Evolutionary conservation across 1,140 invertebrate species (phyloP).

Genomic region (Drosophila tsacasi): DNA sequence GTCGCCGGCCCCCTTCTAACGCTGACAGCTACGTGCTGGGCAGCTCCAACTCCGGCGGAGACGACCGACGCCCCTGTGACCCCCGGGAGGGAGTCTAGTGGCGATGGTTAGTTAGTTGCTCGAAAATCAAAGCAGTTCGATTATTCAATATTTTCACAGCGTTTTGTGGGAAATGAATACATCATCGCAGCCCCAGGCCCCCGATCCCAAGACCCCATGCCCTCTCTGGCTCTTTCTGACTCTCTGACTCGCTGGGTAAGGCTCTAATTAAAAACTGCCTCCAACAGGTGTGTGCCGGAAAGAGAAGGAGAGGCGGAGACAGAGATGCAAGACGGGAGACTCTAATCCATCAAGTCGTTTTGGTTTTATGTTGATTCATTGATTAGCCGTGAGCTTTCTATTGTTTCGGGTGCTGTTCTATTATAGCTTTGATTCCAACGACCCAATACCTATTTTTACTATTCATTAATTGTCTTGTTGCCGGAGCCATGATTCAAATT

Average conservation of each 20-base stretch:
- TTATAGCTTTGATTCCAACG: neutral
- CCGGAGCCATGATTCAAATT: neutral
- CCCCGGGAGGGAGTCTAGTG: constrained; percentile 2
- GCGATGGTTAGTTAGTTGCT: constrained; percentile 31
- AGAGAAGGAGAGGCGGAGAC: neutral
- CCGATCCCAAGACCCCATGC: constrained; percentile 3
- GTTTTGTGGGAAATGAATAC: constrained; percentile 77
- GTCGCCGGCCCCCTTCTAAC: constrained; percentile 25
- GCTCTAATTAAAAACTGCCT: constrained; percentile 52
- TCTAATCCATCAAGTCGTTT: constrained; percentile 30
- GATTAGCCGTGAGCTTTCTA: constrained; percentile 23
- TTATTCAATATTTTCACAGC: constrained; percentile 75
- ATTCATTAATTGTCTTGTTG: neutral
- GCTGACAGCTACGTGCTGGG: constrained; percentile 78
- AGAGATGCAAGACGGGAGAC: neutral
- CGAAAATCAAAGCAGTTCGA: constrained; percentile 46
- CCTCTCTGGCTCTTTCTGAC: neutral
- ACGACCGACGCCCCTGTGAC: neutral
- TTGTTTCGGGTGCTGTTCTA: neutral
- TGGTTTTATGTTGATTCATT: constrained; percentile 23
- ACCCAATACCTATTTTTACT: neutral
- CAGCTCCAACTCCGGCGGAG: neutral
- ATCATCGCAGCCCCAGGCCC: constrained; percentile 57
- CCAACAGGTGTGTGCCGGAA: constrained; percentile 30
- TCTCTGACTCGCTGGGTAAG: neutral